A percentile compares a stretch with the other conserved stretches of the same genome.
Evolutionary conservation across 1,140 invertebrate genomes (phyloP).

Genomic region (Coelopa frigida): DNA sequence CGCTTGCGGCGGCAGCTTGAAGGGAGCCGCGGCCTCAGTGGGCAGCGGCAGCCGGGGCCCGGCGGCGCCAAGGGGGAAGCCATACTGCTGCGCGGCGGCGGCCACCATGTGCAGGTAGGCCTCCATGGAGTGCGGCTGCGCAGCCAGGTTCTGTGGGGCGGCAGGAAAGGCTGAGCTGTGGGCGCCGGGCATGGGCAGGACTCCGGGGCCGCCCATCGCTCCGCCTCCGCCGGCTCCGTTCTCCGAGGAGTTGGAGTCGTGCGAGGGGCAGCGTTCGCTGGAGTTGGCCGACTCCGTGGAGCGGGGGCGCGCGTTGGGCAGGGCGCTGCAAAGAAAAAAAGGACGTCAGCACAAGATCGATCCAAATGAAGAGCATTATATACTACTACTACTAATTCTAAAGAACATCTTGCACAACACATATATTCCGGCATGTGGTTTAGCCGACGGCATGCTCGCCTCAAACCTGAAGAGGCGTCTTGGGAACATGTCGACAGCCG

Average conservation of each 20-base stretch:
- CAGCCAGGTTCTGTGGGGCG: slow-evolving; percentile 50
- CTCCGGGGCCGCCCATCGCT: slow-evolving; percentile 46
- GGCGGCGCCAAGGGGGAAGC: slow-evolving; percentile 61
- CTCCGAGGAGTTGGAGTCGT: slow-evolving; percentile 59
- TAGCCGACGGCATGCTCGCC: too few species aligned
- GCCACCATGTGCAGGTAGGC: slow-evolving; percentile 64
- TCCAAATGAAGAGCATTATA: too few species aligned
- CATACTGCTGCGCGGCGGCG: slow-evolving; percentile 59
- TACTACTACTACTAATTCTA: too few species aligned
- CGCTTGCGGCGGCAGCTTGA: slow-evolving; percentile 44
- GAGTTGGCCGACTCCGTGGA: slow-evolving; percentile 66
- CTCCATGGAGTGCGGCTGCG: slow-evolving; percentile 69
- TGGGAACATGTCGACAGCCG: too few species aligned
- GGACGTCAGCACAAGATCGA: too few species aligned
- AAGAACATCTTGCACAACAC: too few species aligned
- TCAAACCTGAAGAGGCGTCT: too few species aligned
- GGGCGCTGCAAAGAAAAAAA: slow-evolving; percentile 57
- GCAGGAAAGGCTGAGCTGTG: slow-evolving; percentile 45
- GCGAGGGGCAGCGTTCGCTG: slow-evolving; percentile 59
- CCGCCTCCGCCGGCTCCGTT: slow-evolving; percentile 44
- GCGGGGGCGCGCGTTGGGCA: slow-evolving; percentile 65
- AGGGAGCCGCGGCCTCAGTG: slow-evolving; percentile 44
- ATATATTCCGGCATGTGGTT: too few species aligned
- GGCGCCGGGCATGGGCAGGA: slow-evolving; percentile 46
- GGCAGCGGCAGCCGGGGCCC: slow-evolving; percentile 50